Evolutionary conservation across 2,113 vertebrate species (phyloP).

Genomic region (Smithornis capensis): DNA sequence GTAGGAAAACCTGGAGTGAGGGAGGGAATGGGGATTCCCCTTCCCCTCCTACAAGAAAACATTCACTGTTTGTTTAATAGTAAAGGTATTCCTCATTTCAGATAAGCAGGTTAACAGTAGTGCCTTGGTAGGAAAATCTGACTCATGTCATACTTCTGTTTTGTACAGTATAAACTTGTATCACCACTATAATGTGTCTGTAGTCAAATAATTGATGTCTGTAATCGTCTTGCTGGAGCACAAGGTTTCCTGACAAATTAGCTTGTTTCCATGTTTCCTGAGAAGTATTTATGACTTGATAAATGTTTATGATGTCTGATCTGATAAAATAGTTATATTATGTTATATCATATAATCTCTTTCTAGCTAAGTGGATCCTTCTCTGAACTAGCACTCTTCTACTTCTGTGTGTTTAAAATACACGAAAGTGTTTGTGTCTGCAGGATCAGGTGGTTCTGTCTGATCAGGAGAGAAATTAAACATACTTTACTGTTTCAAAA

Average conservation of each 20-base stretch:
- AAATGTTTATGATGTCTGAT: background rate
- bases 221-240: background rate
- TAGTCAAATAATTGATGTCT: background rate
- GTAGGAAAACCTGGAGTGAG: background rate
- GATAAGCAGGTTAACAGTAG: background rate
- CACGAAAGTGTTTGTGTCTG: background rate
- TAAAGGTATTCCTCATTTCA: background rate
- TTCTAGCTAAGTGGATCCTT: background rate
- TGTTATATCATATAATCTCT: background rate
- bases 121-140: background rate
- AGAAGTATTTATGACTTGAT: background rate
- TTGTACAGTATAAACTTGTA: background rate
- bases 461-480: background rate
- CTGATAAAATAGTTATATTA: background rate
- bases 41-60: background rate
- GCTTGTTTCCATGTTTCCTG: background rate
- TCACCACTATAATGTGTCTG: background rate
- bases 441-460: background rate
- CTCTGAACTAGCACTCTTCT: background rate
- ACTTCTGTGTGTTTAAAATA: background rate
- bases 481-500: background rate
- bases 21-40: background rate
- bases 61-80: background rate
- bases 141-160: background rate
- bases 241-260: background rate